Evolutionary conservation across 2,113 vertebrate genomes (phyloP).

Genomic region (Neogobius melanostomus): DNA sequence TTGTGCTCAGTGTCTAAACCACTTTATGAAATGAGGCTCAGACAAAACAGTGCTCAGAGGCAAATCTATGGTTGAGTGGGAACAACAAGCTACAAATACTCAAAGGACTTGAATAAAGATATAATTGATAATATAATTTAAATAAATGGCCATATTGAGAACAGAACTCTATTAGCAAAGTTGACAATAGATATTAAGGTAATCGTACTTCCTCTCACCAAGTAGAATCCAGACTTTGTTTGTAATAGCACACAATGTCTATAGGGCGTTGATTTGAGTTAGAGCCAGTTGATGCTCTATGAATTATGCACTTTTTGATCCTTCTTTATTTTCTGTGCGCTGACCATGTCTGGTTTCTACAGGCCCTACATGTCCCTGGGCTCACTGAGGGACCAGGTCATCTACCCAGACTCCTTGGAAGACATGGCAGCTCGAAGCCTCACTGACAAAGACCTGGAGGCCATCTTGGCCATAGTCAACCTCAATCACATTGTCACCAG

Average conservation of each 20-base stretch:
- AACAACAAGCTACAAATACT: not conserved
- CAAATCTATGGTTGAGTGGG: not conserved
- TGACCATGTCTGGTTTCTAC: constrained; percentile 11
- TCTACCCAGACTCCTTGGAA: constrained; percentile 92
- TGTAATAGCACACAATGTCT: too few relatives aligned
- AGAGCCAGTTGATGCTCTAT: too few relatives aligned
- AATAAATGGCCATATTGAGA: too few relatives aligned
- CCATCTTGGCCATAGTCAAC: constrained; percentile 89
- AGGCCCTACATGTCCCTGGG: constrained; percentile 99
- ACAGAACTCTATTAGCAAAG: too few relatives aligned
- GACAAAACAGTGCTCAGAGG: constrained; percentile 7
- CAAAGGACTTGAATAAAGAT: not conserved
- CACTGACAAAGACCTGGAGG: constrained; percentile 87
- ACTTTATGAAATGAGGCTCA: constrained; percentile 16
- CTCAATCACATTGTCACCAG: constrained; percentile 95
- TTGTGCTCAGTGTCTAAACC: not conserved
- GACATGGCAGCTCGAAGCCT: constrained; percentile 90
- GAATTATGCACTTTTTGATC: too few relatives aligned
- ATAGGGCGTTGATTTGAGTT: too few relatives aligned
- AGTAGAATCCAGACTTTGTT: too few relatives aligned
- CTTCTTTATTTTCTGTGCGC: not conserved
- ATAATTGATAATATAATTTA: too few relatives aligned
- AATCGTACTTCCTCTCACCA: too few relatives aligned
- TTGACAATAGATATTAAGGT: too few relatives aligned
- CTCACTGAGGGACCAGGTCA: constrained; percentile 94